Evolutionary conservation across 2,797 vertebrate species (phyloP).

Genomic region (Sylvilagus floridanus): DNA sequence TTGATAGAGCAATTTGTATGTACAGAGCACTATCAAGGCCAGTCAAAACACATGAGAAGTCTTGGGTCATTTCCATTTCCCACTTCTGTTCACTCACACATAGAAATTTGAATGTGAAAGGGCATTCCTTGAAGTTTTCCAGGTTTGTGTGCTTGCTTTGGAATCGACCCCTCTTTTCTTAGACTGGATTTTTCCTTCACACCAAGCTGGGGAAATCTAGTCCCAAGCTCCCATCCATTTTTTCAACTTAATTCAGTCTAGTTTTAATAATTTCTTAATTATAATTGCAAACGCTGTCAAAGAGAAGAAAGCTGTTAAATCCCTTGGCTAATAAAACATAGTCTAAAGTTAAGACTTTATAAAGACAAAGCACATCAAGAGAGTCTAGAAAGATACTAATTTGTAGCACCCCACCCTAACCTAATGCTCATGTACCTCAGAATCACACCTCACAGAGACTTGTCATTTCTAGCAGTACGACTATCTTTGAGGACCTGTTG

Average conservation of each 20-base stretch:
- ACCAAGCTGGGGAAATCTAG: slow-evolving; percentile 65
- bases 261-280: slow-evolving; percentile 82
- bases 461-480: slow-evolving; percentile 41
- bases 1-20: not conserved
- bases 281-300: slow-evolving; percentile 77
- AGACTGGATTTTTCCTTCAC: slow-evolving; percentile 67
- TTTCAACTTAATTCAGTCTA: slow-evolving; percentile 78
- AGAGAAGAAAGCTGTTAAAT: slow-evolving; percentile 76
- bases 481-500: slow-evolving; percentile 40
- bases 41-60: slow-evolving; percentile 42
- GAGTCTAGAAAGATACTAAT: slow-evolving; percentile 56
- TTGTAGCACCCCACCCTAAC: slow-evolving; percentile 44
- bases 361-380: slow-evolving; percentile 65
- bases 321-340: slow-evolving; percentile 72
- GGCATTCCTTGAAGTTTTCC: slow-evolving; percentile 44
- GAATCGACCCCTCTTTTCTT: slow-evolving; percentile 39
- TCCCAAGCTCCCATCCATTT: slow-evolving; percentile 66
- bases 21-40: not conserved
- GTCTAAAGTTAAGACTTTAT: slow-evolving; percentile 67
- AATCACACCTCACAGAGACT: not conserved
- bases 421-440: slow-evolving; percentile 43
- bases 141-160: slow-evolving; percentile 53
- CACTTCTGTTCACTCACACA: not conserved
- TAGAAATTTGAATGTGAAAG: slow-evolving; percentile 36
- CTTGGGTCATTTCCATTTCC: slow-evolving; percentile 4